phyloP scores from a whole-genome alignment of 2,888 invertebrate species.

The Chloromyia formosa region DNA sequence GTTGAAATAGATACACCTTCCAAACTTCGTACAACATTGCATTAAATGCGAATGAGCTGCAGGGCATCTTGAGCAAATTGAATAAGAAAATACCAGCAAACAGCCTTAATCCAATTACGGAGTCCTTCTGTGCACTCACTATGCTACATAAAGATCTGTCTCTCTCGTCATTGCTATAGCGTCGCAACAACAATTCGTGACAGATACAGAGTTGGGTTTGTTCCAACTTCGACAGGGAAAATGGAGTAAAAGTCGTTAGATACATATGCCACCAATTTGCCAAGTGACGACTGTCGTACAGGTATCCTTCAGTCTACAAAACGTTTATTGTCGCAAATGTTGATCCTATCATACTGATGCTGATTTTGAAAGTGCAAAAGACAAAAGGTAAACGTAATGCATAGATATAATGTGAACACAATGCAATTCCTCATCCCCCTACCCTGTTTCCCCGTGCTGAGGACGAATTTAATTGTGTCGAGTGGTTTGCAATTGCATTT shows the following conservation, averaged over 20 bases:
- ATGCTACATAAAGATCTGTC: too few relatives aligned
- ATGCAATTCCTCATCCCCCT: too few relatives aligned
- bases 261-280: constrained; percentile 16
- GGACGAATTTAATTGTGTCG: too few relatives aligned
- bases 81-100: background rate
- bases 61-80: background rate
- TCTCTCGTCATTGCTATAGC: background rate
- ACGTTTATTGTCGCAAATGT: constrained; percentile 9
- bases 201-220: constrained; percentile 3
- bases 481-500: too few relatives aligned
- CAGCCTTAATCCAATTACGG: constrained; percentile 1
- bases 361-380: background rate
- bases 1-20: too few relatives aligned
- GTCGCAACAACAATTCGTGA: background rate
- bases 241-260: constrained; percentile 11
- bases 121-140: background rate
- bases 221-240: background rate
- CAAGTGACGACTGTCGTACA: background rate
- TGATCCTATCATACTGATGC: background rate
- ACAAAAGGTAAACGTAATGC: too few relatives aligned
- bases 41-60: constrained; percentile 8
- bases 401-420: too few relatives aligned
- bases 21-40: background rate
- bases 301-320: background rate
- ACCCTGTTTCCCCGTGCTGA: too few relatives aligned